Percentiles rank a stretch among this genome's conserved stretches.
Evolutionary conservation across 2,888 invertebrate species (phyloP).

Genomic region (Seira ritae): DNA sequence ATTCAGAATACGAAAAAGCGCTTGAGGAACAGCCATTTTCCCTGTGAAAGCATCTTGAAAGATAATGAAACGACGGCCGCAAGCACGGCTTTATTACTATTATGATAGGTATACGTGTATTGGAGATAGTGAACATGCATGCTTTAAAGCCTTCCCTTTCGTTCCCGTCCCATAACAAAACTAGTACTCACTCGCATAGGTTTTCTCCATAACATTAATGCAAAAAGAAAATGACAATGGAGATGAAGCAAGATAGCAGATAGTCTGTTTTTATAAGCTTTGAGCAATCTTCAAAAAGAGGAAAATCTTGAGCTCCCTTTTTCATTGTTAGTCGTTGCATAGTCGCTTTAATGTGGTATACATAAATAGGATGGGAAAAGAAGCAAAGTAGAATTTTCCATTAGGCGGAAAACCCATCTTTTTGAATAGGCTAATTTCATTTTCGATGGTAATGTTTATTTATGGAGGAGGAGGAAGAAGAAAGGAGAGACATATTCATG

Average conservation of each 20-base stretch:
- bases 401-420: constrained; percentile 66
- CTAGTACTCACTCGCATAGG: constrained; percentile 31
- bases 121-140: constrained; percentile 33
- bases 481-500: too few species aligned
- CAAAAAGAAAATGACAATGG: constrained; percentile 45
- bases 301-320: neutral
- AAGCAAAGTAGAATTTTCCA: constrained; percentile 67
- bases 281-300: too few species aligned
- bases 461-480: constrained; percentile 66
- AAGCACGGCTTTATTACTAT: constrained; percentile 52
- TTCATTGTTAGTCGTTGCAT: constrained; percentile 51
- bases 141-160: too few species aligned
- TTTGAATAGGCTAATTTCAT: constrained; percentile 72
- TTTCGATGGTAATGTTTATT: constrained; percentile 73
- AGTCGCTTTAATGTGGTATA: constrained; percentile 59
- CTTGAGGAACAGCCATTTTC: constrained; percentile 43
- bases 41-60: constrained; percentile 55
- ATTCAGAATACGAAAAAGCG: neutral
- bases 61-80: constrained; percentile 57
- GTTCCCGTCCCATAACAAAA: too few species aligned
- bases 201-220: constrained; percentile 42
- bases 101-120: constrained; percentile 51
- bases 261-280: too few species aligned
- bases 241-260: constrained; percentile 41
- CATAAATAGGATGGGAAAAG: constrained; percentile 59